Conservation (phyloP, 1,140 invertebrate genomes). For the Neoseiulus cucumeris region DNA sequence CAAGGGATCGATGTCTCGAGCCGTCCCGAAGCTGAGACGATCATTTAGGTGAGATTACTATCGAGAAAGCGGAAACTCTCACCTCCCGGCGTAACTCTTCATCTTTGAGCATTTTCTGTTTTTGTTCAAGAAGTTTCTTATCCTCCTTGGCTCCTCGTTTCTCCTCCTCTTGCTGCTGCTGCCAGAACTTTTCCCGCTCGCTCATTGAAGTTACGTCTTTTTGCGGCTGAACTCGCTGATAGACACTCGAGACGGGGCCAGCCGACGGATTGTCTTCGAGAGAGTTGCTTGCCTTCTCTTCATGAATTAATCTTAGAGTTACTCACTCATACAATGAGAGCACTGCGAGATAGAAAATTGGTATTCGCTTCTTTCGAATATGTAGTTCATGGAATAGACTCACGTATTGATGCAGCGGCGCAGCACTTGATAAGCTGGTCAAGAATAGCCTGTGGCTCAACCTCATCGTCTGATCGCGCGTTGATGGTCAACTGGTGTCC, state of each 20-base stretch:
- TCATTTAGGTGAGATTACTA: too few species aligned
- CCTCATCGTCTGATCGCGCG: slow-evolving; percentile 71
- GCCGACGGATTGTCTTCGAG: neutral
- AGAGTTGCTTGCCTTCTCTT: neutral
- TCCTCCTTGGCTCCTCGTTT: slow-evolving; percentile 40
- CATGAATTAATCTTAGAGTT: slow-evolving; percentile 25
- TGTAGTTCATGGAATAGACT: neutral
- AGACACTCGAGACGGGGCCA: slow-evolving; percentile 27
- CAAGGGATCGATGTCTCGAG: too few species aligned
- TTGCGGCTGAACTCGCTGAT: slow-evolving; percentile 39
- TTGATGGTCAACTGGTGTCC: slow-evolving; percentile 72
- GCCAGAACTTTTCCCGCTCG: slow-evolving; percentile 11
- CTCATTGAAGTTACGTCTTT: slow-evolving; percentile 53
- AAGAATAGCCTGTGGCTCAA: slow-evolving; percentile 57
- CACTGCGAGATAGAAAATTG: too few species aligned
- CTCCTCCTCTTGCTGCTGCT: slow-evolving; percentile 41
- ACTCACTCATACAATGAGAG: too few species aligned
- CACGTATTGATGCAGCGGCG: slow-evolving; percentile 35
- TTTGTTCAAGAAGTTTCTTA: slow-evolving; percentile 34
- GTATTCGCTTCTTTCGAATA: too few species aligned
- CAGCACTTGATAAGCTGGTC: slow-evolving; percentile 48
- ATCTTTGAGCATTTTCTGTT: slow-evolving; percentile 20
- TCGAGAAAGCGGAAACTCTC: neutral
- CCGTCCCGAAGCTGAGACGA: too few species aligned
- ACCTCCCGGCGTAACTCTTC: neutral